phyloP scores from a whole-genome alignment of 2,113 vertebrate species.

The Gasterosteus aculeatus region DNA sequence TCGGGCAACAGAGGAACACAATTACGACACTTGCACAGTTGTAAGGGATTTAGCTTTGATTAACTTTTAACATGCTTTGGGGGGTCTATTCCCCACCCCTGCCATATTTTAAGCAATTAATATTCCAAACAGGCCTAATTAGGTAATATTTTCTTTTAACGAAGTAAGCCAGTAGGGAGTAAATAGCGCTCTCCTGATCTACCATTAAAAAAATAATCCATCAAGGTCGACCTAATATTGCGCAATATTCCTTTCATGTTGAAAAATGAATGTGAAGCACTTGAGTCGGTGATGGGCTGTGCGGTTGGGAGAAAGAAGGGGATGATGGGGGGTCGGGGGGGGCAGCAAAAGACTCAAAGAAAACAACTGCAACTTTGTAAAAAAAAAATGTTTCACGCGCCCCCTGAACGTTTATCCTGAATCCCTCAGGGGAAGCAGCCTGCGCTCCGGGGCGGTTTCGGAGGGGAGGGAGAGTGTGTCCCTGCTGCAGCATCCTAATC shows the following conservation, averaged over 20 bases:
- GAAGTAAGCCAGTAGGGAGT: slow-evolving; percentile 31
- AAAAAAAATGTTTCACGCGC: neutral
- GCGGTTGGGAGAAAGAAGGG: neutral
- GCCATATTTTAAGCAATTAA: slow-evolving; percentile 57
- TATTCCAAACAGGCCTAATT: slow-evolving; percentile 67
- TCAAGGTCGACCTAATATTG: slow-evolving; percentile 5
- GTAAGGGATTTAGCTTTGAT: slow-evolving; percentile 65
- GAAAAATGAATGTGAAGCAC: neutral
- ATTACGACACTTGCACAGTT: slow-evolving; percentile 69
- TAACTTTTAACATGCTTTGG: slow-evolving; percentile 62
- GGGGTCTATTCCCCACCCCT: slow-evolving; percentile 28
- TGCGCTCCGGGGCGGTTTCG: slow-evolving; percentile 5
- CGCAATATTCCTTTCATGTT: neutral
- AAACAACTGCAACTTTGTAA: neutral
- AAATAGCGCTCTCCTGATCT: slow-evolving; percentile 17
- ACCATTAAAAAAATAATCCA: slow-evolving; percentile 21
- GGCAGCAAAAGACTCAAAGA: neutral
- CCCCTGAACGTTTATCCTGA: neutral
- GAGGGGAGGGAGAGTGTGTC: neutral
- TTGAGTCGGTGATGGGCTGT: neutral
- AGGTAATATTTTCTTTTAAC: slow-evolving; percentile 63
- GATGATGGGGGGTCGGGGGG: too few species aligned
- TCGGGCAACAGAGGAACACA: slow-evolving; percentile 62
- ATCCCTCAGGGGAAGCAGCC: slow-evolving; percentile 1
- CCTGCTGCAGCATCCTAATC: slow-evolving; percentile 54